Evolutionary conservation across 2,888 invertebrate genomes (phyloP), one percentile per base, ranked within the genome.

Genomic region (Aquatica leii): DNA sequence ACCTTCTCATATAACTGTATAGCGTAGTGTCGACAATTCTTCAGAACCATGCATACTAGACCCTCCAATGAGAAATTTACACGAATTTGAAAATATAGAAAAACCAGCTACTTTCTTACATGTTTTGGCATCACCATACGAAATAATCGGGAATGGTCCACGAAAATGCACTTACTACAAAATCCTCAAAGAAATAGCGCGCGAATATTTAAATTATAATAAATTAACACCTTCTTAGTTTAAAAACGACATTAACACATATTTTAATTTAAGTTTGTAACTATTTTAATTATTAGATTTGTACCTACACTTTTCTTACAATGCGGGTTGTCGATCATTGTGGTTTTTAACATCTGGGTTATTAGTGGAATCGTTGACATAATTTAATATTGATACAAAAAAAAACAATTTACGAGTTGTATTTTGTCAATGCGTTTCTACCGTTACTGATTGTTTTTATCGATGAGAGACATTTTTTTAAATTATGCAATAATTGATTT

Each of bases 111-210:
- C 97, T 12, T 97, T 97, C 81, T 86, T 97, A 53, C 97, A 97
- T 80, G 91, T 97, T 54, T 84, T 97, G n/a, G 89, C 95, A 51
- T 97, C 97, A 9, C 96, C 97, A 0, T 97, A 97, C 77, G 90
- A 87, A 62, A 86, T 88, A 51, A 85, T 87, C 62, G 85, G 84
- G 12, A 83, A 86, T 59, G 90, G 89, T 1, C 85, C 86, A 9
- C 85, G 92, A 71, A 84, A 87, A 67, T 93, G 93, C 81, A 85
- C 86, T 49, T 93, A 90, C 80, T 93, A 85, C 74, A 77, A 80
- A 69, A 80, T 86, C 71, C 72, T 80, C 35, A 82, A 84, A 73
- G 84, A 84, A 77, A 77, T 86, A 63, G 67, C 83, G 68, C 82
- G n/a, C 84, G 84, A 76, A 59, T 86, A 69, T 86, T 84, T 59